Evolutionary conservation across 2,113 vertebrate genomes (phyloP).

Genomic region (Megaceryle torquata): DNA sequence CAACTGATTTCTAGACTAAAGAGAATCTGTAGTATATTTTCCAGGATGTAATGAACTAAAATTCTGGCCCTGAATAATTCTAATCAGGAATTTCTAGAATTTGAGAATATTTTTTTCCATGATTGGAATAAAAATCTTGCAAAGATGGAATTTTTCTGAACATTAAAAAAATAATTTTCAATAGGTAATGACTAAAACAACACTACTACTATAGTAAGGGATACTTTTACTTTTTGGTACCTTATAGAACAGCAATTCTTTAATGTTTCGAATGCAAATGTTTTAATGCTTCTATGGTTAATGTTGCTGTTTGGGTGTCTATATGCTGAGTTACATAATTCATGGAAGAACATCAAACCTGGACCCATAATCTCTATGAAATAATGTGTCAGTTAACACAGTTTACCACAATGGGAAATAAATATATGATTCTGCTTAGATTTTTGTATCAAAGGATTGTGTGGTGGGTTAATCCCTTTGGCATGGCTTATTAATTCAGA

Average conservation of each 20-base stretch:
- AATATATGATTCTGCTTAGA: neutral
- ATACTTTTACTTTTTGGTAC: neutral
- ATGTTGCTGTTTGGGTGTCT: neutral
- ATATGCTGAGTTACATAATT: neutral
- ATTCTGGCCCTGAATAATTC: neutral
- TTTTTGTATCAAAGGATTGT: neutral
- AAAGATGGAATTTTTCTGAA: neutral
- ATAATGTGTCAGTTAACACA: neutral
- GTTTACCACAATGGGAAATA: neutral
- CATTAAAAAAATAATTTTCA: neutral
- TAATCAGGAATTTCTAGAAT: neutral
- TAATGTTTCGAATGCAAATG: neutral
- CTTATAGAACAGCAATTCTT: neutral
- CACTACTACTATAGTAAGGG: neutral
- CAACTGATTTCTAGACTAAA: neutral
- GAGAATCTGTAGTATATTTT: neutral
- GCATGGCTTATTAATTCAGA: neutral
- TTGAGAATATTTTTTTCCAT: neutral
- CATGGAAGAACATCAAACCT: neutral
- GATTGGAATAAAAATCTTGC: neutral
- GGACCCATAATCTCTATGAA: rapidly evolving
- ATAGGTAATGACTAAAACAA: neutral
- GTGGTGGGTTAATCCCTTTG: neutral
- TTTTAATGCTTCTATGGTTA: neutral
- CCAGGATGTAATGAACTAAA: neutral